phyloP scores from a whole-genome alignment of 2,113 vertebrate genomes.

The Malaclemys terrapin region DNA sequence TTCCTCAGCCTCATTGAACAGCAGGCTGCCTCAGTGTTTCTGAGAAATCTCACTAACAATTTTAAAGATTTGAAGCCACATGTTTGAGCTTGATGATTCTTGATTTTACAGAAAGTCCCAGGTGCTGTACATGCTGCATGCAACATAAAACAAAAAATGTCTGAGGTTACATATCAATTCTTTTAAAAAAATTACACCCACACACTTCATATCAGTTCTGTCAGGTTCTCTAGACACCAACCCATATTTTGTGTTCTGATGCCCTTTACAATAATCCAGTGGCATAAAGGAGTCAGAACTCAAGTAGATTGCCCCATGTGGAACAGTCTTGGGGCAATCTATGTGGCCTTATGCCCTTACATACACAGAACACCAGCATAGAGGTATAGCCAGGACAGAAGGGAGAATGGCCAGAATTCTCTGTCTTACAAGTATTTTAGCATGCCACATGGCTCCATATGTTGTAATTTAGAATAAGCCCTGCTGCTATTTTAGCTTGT shows the following conservation, averaged over 20 bases:
- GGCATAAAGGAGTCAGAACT: neutral
- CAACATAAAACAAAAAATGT: neutral
- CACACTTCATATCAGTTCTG: neutral
- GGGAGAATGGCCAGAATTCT: neutral
- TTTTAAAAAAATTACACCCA: neutral
- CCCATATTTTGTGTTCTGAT: neutral
- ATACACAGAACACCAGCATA: neutral
- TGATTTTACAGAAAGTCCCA: neutral
- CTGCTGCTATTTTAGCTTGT: neutral
- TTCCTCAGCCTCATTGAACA: neutral
- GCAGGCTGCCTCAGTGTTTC: neutral
- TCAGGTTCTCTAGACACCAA: neutral
- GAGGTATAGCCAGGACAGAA: neutral
- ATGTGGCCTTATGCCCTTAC: neutral
- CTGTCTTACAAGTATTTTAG: neutral
- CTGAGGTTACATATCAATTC: neutral
- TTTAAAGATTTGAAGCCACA: conserved; percentile 8
- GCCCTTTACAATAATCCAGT: neutral
- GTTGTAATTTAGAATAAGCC: neutral
- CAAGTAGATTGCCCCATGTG: neutral
- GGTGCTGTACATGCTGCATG: neutral
- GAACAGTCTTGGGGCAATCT: neutral
- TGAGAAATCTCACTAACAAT: neutral
- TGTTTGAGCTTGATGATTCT: neutral
- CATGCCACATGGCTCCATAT: neutral